These are phyloP conservation scores for Guaruba guarouba DNA, from an alignment of 2,113 vertebrate genomes.

Conservation along the genomic window DNA sequence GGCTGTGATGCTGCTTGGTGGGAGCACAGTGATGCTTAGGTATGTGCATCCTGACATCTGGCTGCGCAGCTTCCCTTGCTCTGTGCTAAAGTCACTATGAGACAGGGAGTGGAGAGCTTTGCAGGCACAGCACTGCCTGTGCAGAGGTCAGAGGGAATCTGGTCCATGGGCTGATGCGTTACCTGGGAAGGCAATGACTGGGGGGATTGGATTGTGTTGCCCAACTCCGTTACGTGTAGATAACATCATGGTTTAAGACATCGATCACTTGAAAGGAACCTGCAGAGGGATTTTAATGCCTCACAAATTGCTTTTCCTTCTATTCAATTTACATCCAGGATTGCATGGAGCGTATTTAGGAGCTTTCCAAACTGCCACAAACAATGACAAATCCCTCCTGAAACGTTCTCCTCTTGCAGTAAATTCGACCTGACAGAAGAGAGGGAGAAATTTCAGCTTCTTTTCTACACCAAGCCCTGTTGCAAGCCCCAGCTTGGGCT, in stretches of 20 bases:
- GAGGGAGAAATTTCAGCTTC: conserved; percentile 9
- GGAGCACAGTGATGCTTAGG: not conserved
- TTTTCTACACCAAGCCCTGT: not conserved
- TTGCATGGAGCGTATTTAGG: conserved; percentile 70
- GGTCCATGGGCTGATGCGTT: not conserved
- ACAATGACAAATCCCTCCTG: conserved; percentile 70
- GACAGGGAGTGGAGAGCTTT: not conserved
- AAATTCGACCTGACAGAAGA: conserved; percentile 60
- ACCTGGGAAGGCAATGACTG: conserved; percentile 22
- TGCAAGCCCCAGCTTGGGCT: not conserved
- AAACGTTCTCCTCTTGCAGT: conserved; percentile 49
- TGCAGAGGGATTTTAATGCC: conserved; percentile 70
- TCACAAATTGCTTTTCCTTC: conserved; percentile 74
- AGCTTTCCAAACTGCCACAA: conserved; percentile 67
- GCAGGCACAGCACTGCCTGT: not conserved
- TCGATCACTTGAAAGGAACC: conserved; percentile 70
- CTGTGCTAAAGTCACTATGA: fast-evolving
- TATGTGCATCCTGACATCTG: fast-evolving
- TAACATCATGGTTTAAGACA: conserved; percentile 63
- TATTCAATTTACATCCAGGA: conserved; percentile 71
- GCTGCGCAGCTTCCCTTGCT: fast-evolving
- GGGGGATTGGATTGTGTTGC: conserved; percentile 34
- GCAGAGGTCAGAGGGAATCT: not conserved
- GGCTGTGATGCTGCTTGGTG: fast-evolving
- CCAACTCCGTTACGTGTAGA: conserved; percentile 37